Evolutionary conservation across 2,888 invertebrate genomes (phyloP).

Genomic region (Drosophila anomalata): DNA sequence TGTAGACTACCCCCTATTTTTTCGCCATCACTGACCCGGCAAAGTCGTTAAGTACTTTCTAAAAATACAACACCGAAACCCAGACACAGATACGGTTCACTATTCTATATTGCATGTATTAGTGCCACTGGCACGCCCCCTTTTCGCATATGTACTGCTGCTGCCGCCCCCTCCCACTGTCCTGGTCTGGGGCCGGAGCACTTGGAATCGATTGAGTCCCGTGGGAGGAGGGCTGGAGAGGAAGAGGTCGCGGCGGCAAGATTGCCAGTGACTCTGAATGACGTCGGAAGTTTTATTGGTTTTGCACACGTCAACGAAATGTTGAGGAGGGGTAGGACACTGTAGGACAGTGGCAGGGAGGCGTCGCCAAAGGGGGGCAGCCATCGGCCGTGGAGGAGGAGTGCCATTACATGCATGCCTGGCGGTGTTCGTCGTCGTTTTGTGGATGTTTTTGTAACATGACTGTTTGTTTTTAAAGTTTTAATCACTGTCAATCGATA

Average conservation of each 20-base stretch:
- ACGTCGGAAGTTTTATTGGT: slow-evolving; percentile 81
- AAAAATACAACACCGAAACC: slow-evolving; percentile 66
- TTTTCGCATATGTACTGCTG: slow-evolving; percentile 40
- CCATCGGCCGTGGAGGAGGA: slow-evolving; percentile 39
- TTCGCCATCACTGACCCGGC: slow-evolving; percentile 8
- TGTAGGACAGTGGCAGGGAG: neutral
- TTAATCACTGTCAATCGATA: slow-evolving; percentile 79
- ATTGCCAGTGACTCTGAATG: slow-evolving; percentile 65
- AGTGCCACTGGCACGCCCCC: slow-evolving; percentile 36
- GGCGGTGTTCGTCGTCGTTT: slow-evolving; percentile 23
- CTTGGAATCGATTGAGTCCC: slow-evolving; percentile 35
- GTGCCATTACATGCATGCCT: slow-evolving; percentile 74
- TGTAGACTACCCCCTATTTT: neutral
- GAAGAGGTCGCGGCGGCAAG: slow-evolving; percentile 38
- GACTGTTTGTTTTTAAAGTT: slow-evolving; percentile 78
- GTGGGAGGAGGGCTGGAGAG: neutral
- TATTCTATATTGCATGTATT: slow-evolving; percentile 41
- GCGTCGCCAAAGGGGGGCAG: neutral
- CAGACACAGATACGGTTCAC: slow-evolving; percentile 28
- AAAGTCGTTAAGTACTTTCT: slow-evolving; percentile 78
- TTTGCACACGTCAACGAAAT: slow-evolving; percentile 81
- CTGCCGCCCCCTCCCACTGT: too few relatives aligned
- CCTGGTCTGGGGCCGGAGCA: slow-evolving; percentile 6
- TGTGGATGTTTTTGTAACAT: slow-evolving; percentile 59
- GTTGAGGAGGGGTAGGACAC: slow-evolving; percentile 35